Percentiles rank a stretch among this genome's conserved stretches.
phyloP scores from a whole-genome alignment of 1,140 invertebrate species.

The Drosophila biarmipes region DNA sequence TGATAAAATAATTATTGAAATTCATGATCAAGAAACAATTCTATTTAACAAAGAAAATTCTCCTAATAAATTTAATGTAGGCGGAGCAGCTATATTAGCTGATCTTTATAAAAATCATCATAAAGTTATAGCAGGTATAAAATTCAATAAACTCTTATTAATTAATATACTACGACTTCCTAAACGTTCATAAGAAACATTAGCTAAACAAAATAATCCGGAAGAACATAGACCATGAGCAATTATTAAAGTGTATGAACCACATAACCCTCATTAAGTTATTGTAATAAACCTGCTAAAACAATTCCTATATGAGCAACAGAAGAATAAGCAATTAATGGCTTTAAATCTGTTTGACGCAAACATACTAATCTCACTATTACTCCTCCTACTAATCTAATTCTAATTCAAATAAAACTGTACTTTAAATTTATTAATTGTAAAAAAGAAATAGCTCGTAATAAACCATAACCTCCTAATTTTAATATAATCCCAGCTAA shows the following conservation, averaged over 20 bases:
- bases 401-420: conserved; percentile 82
- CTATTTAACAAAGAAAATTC: conserved; percentile 87
- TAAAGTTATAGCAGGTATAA: too few relatives aligned
- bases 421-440: conserved; percentile 84
- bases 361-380: conserved; percentile 87
- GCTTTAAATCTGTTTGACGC: conserved; percentile 84
- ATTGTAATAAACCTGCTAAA: conserved; percentile 85
- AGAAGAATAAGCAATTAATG: conserved; percentile 60
- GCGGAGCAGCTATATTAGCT: too few relatives aligned
- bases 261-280: conserved; percentile 84
- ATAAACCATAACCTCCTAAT: too few relatives aligned
- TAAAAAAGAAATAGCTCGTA: conserved; percentile 85
- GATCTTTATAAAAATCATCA: too few relatives aligned
- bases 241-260: conserved; percentile 87
- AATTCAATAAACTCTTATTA: too few relatives aligned
- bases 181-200: too few relatives aligned
- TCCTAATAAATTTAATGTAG: too few relatives aligned
- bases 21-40: background rate
- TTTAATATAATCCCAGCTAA: too few relatives aligned
- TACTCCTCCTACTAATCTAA: conserved; percentile 86
- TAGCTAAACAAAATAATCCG: conserved; percentile 87
- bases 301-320: conserved; percentile 59
- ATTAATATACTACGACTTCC: too few relatives aligned
- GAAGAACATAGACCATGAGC: conserved; percentile 89
- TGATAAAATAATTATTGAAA: conserved; percentile 83